These are phyloP conservation scores for Eucera pruinosa DNA, from an alignment of 2,888 invertebrate species.

Conservation along the genomic window DNA sequence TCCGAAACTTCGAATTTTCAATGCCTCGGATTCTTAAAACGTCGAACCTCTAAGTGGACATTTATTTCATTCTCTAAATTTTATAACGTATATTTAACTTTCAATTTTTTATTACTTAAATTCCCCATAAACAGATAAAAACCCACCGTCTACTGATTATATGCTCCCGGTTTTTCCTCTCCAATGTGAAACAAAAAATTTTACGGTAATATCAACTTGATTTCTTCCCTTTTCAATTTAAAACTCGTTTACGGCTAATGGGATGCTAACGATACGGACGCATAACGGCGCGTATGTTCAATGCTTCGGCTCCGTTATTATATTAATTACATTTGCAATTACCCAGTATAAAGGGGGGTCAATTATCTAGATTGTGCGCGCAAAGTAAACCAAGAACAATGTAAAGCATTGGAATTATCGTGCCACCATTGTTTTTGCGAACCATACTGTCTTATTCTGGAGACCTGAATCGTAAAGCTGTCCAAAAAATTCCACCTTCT, in stretches of 20 bases:
- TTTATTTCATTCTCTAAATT: too few species aligned
- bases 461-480: slow-evolving; percentile 13
- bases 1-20: too few species aligned
- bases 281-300: background rate
- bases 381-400: background rate
- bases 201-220: background rate
- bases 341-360: background rate
- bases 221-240: slow-evolving; percentile 1
- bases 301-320: slow-evolving; percentile 8
- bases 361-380: slow-evolving; percentile 13
- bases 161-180: too few species aligned
- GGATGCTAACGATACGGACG: background rate
- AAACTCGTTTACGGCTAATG: slow-evolving; percentile 6
- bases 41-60: too few species aligned
- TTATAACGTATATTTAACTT: too few species aligned
- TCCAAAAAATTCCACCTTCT: slow-evolving; percentile 14
- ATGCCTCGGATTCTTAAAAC: too few species aligned
- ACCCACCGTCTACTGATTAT: too few species aligned
- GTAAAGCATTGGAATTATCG: background rate
- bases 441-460: background rate
- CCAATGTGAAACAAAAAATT: background rate
- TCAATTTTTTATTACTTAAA: too few species aligned
- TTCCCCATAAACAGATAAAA: too few species aligned
- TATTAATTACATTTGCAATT: slow-evolving; percentile 29
- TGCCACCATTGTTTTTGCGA: background rate